A percentile compares a stretch with the other conserved stretches of the same genome.
phyloP scores from a whole-genome alignment of 2,113 vertebrate species.

The Mus pahari region DNA sequence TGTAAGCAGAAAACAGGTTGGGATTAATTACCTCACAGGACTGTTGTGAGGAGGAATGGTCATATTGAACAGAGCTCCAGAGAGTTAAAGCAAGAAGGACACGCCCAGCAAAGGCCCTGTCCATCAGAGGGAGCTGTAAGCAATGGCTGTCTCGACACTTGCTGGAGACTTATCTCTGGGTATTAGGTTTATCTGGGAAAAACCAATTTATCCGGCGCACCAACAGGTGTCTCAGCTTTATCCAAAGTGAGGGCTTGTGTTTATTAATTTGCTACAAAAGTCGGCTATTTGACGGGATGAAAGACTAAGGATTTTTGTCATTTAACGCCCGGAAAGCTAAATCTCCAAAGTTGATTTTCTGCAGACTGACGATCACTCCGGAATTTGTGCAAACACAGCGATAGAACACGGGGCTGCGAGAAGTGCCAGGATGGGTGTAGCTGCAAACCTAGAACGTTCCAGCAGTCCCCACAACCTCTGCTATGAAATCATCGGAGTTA shows the following conservation, averaged over 20 bases:
- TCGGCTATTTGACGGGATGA: slow-evolving; percentile 38
- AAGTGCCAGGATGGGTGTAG: not conserved
- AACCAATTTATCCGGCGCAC: not conserved
- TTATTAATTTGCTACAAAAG: slow-evolving; percentile 56
- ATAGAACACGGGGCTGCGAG: not conserved
- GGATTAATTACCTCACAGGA: slow-evolving; percentile 61
- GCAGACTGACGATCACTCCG: not conserved
- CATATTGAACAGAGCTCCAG: slow-evolving; percentile 64
- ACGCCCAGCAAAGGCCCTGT: not conserved
- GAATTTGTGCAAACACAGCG: not conserved
- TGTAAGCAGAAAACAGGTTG: slow-evolving; percentile 69
- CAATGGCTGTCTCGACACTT: not conserved
- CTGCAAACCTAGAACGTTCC: not conserved
- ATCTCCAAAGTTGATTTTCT: slow-evolving; percentile 27
- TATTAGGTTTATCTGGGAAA: slow-evolving; percentile 17
- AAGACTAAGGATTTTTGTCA: slow-evolving; percentile 39
- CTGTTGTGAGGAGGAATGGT: not conserved
- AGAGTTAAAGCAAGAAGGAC: not conserved
- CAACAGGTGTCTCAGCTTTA: slow-evolving; percentile 40
- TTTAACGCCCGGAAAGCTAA: slow-evolving; percentile 6
- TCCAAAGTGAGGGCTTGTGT: slow-evolving; percentile 40
- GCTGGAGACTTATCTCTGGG: not conserved
- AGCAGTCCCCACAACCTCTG: not conserved
- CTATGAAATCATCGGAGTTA: not conserved
- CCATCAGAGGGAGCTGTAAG: slow-evolving; percentile 49